Evolutionary conservation across 1,140 invertebrate genomes (phyloP).

Genomic region (Phenacoccus solenopsis): DNA sequence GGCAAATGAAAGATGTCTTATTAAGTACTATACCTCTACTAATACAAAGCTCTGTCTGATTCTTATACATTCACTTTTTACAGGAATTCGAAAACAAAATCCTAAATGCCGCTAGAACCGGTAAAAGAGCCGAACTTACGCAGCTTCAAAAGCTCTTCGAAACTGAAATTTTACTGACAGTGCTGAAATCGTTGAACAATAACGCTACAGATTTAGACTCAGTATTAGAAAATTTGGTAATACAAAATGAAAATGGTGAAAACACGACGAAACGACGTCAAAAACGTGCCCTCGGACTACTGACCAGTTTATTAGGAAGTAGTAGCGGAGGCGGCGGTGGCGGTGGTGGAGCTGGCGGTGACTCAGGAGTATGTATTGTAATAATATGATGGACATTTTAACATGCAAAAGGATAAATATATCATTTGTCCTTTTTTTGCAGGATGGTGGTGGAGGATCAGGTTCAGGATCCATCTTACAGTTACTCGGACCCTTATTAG

Average conservation of each 20-base stretch:
- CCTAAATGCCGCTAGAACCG: not conserved
- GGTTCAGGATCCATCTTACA: not conserved
- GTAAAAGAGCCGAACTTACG: not conserved
- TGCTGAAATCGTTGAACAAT: not conserved
- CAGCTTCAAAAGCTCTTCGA: not conserved
- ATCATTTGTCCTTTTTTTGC: not conserved
- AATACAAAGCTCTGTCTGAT: too few relatives aligned
- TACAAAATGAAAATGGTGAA: not conserved
- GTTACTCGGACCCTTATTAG: not conserved
- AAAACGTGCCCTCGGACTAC: not conserved
- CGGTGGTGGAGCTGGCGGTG: not conserved
- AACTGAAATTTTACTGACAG: not conserved
- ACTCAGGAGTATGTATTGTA: not conserved
- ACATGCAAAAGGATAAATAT: too few relatives aligned
- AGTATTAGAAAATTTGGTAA: not conserved
- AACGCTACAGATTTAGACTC: not conserved
- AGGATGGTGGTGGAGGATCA: not conserved
- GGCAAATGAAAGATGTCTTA: too few relatives aligned
- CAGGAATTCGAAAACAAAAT: conserved; percentile 10
- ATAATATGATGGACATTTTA: too few relatives aligned
- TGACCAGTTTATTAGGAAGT: conserved; percentile 30
- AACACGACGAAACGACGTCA: not conserved
- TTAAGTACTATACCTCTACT: too few relatives aligned
- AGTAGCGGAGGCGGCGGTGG: conserved; percentile 36
- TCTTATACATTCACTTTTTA: not conserved